These are phyloP conservation scores for Mesembrinibis cayennensis DNA, from an alignment of 2,113 vertebrate species.

Conservation along the genomic window DNA sequence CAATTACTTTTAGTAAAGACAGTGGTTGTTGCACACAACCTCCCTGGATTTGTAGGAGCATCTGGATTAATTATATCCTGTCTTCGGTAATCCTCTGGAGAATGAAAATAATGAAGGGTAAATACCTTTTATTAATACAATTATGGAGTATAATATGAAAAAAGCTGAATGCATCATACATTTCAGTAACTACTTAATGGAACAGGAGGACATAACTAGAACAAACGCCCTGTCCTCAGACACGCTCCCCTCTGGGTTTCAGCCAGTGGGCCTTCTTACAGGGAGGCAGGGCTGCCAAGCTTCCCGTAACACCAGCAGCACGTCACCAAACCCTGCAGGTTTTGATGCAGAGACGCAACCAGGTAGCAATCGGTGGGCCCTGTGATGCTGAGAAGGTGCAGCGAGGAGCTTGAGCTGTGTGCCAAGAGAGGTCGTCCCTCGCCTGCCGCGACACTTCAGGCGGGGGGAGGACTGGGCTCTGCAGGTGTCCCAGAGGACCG, in stretches of 20 bases:
- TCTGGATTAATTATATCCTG: slow-evolving; percentile 59
- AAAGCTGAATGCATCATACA: slow-evolving; percentile 21
- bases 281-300: neutral
- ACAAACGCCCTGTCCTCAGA: neutral
- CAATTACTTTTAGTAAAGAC: slow-evolving; percentile 47
- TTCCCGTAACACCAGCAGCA: neutral
- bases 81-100: slow-evolving; percentile 34
- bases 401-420: neutral
- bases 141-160: slow-evolving; percentile 23
- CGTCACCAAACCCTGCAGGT: neutral
- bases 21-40: slow-evolving; percentile 12
- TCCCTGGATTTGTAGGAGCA: neutral
- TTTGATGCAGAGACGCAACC: rapidly evolving
- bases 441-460: rapidly evolving
- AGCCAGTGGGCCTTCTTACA: neutral
- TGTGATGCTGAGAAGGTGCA: neutral
- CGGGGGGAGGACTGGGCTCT: neutral
- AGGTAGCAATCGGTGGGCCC: rapidly evolving
- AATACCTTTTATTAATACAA: slow-evolving; percentile 66
- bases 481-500: neutral
- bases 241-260: neutral
- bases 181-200: slow-evolving; percentile 38
- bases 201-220: neutral
- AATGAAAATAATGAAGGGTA: slow-evolving; percentile 63
- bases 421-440: neutral